These are phyloP conservation scores for Drosophila grimshawi DNA, from an alignment of 1,140 invertebrate genomes.

Conservation along the genomic window DNA sequence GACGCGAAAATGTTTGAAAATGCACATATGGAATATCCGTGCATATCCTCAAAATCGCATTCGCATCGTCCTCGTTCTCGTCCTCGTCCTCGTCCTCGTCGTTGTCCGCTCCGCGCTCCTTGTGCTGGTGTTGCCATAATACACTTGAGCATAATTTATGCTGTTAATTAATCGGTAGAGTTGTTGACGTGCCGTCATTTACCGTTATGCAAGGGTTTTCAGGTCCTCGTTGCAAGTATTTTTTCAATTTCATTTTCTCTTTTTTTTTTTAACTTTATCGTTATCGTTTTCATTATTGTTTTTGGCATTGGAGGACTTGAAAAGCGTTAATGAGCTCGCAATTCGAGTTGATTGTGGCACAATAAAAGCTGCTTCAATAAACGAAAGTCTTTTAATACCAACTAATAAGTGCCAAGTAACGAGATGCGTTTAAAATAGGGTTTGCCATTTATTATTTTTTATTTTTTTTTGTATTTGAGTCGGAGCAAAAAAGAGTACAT, in stretches of 20 bases:
- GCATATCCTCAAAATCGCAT: slow-evolving; percentile 26
- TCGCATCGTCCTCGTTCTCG: background rate
- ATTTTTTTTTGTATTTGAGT: background rate
- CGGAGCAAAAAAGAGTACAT: background rate
- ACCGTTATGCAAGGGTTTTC: slow-evolving; percentile 38
- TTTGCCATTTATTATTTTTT: background rate
- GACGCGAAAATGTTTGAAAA: slow-evolving; percentile 40
- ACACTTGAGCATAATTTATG: slow-evolving; percentile 81
- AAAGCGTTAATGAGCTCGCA: slow-evolving; percentile 47
- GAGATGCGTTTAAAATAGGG: background rate
- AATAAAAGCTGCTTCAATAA: background rate
- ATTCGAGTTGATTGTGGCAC: slow-evolving; percentile 24
- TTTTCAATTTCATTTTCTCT: slow-evolving; percentile 7
- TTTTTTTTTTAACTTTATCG: slow-evolving; percentile 30
- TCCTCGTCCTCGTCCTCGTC: background rate
- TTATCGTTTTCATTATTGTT: slow-evolving; percentile 33
- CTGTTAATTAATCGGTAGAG: slow-evolving; percentile 73
- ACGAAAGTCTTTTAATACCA: background rate
- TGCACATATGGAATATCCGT: slow-evolving; percentile 23
- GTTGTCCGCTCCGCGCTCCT: too few species aligned
- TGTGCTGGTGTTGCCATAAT: slow-evolving; percentile 62
- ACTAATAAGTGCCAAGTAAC: background rate
- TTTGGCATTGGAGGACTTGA: slow-evolving; percentile 21
- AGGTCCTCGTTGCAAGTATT: background rate
- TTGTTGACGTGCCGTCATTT: slow-evolving; percentile 50